These are phyloP conservation scores for Leontocebus nigricollis DNA, from an alignment of 2,797 vertebrate genomes.

Conservation along the genomic window DNA sequence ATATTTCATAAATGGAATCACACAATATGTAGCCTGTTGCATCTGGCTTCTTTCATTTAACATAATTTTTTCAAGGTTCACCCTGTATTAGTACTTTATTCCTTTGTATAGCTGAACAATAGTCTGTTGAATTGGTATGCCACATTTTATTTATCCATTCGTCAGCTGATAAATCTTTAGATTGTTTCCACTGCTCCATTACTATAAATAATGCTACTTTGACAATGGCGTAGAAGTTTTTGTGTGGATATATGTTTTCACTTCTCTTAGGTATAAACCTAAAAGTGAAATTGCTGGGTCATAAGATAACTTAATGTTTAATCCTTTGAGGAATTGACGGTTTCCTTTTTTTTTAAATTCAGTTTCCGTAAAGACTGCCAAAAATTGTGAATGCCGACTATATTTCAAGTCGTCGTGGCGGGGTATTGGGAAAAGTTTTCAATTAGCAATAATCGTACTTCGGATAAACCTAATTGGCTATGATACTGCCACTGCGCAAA, in stretches of 20 bases:
- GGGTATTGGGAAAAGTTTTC: too few relatives aligned
- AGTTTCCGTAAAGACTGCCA: too few relatives aligned
- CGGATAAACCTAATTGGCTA: too few relatives aligned
- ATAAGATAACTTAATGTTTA: not conserved
- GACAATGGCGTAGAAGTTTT: not conserved
- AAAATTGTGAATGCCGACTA: too few relatives aligned
- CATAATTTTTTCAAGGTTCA: not conserved
- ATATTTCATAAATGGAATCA: not conserved
- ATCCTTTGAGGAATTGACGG: not conserved
- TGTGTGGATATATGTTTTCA: not conserved
- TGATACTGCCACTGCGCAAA: too few relatives aligned
- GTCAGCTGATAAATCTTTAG: not conserved
- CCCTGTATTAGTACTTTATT: not conserved
- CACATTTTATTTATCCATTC: not conserved
- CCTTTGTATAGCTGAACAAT: not conserved
- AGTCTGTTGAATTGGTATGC: not conserved
- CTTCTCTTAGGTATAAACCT: not conserved
- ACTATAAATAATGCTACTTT: not conserved
- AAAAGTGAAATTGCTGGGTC: not conserved
- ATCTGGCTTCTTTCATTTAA: not conserved
- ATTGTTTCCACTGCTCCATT: not conserved
- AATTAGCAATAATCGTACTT: too few relatives aligned
- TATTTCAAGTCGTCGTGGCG: too few relatives aligned
- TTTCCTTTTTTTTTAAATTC: too few relatives aligned
- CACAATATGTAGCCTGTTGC: not conserved